Conservation (phyloP, 2,888 invertebrate genomes). For the Omphaloscelis lunosa region DNA sequence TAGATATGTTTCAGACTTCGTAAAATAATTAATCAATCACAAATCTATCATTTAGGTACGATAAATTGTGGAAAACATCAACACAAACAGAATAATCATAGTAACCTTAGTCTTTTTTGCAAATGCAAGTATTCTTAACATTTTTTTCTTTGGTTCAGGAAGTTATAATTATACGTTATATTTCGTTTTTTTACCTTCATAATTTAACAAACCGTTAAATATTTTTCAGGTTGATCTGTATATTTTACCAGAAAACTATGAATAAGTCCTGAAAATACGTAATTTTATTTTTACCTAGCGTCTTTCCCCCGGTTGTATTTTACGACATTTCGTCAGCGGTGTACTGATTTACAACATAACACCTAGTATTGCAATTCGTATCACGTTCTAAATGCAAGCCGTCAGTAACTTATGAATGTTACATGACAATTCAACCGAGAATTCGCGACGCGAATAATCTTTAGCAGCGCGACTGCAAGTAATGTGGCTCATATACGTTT, state of each 20-base stretch:
- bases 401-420: conserved; percentile 69
- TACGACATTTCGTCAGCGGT: conserved; percentile 40
- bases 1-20: conserved; percentile 88
- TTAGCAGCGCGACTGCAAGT: conserved; percentile 43
- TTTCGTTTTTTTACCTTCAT: background rate
- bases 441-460: conserved; percentile 62
- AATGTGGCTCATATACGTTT: conserved; percentile 41
- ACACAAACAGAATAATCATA: conserved; percentile 25
- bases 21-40: conserved; percentile 65
- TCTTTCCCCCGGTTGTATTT: conserved; percentile 11
- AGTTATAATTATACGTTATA: background rate
- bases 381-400: conserved; percentile 66
- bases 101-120: conserved; percentile 6
- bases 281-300: conserved; percentile 10
- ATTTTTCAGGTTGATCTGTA: background rate
- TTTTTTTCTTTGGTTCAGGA: conserved; percentile 6
- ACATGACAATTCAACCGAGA: conserved; percentile 63
- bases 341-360: conserved; percentile 60
- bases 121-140: background rate
- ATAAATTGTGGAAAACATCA: conserved; percentile 33
- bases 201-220: background rate
- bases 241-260: background rate
- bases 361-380: conserved; percentile 56
- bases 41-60: conserved; percentile 46
- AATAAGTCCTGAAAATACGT: conserved; percentile 7